These are phyloP conservation scores for Sinodicranocentrus sp. DNA, from an alignment of 2,888 invertebrate genomes.

Conservation along the genomic window DNA sequence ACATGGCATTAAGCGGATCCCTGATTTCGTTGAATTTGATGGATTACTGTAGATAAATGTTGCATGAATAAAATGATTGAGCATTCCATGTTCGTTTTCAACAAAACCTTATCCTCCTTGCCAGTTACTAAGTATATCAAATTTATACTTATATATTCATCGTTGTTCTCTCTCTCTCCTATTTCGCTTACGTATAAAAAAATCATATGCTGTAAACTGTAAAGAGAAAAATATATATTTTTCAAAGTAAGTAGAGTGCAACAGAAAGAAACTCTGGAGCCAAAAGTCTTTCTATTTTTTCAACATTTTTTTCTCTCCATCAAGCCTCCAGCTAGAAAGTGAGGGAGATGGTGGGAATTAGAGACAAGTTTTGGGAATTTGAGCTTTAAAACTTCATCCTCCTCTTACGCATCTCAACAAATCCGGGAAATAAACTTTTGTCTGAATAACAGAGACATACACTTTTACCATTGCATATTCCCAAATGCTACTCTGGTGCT, in stretches of 20 bases:
- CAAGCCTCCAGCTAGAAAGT: too few species aligned
- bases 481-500: not conserved
- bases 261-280: not conserved
- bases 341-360: slow-evolving; percentile 46
- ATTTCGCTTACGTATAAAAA: too few species aligned
- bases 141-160: not conserved
- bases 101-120: slow-evolving; percentile 1
- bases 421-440: slow-evolving; percentile 38
- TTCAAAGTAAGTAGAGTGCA: slow-evolving; percentile 21
- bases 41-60: slow-evolving; percentile 77
- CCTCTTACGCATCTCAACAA: not conserved
- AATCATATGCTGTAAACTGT: too few species aligned
- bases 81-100: slow-evolving; percentile 56
- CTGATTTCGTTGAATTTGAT: slow-evolving; percentile 77
- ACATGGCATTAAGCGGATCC: slow-evolving; percentile 76
- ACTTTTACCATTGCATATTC: not conserved
- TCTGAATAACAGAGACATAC: not conserved
- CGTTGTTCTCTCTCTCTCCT: too few species aligned
- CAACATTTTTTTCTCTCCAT: too few species aligned
- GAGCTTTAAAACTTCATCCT: slow-evolving; percentile 16
- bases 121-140: slow-evolving; percentile 3
- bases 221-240: too few species aligned
- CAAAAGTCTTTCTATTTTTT: slow-evolving; percentile 5
- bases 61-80: slow-evolving; percentile 77
- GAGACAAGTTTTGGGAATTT: slow-evolving; percentile 45